phyloP scores from a whole-genome alignment of 2,797 vertebrate species.

The Gallinago nigripennis region DNA sequence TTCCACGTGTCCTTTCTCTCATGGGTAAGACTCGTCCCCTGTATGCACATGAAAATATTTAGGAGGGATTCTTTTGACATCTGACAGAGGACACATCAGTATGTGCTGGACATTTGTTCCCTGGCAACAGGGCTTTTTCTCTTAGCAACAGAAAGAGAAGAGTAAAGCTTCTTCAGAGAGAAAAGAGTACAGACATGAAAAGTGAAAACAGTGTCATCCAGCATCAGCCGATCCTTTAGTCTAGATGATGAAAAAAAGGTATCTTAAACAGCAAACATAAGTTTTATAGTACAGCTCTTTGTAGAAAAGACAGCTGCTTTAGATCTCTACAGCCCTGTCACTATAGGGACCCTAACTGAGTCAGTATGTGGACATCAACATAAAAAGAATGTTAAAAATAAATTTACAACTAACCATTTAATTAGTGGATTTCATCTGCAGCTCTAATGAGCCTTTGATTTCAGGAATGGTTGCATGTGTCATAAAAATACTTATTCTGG shows the following conservation, averaged over 20 bases:
- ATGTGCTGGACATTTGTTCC: constrained; percentile 52
- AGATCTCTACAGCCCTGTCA: background rate
- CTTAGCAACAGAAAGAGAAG: constrained; percentile 66
- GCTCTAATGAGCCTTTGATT: constrained; percentile 30
- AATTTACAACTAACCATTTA: background rate
- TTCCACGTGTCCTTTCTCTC: background rate
- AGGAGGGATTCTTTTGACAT: constrained; percentile 46
- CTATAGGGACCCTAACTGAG: background rate
- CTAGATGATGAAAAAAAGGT: background rate
- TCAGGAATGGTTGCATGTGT: background rate
- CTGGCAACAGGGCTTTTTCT: constrained; percentile 68
- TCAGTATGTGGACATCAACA: background rate
- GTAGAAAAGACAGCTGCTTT: background rate
- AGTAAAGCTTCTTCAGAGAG: constrained; percentile 47
- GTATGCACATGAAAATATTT: constrained; percentile 12
- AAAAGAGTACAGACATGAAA: constrained; percentile 35
- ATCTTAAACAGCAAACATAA: background rate
- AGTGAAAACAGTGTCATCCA: constrained; percentile 20
- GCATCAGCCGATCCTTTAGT: background rate
- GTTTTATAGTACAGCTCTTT: background rate
- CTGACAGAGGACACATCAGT: constrained; percentile 29
- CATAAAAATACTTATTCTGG: constrained; percentile 7
- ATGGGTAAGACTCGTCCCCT: background rate
- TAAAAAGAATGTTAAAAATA: background rate
- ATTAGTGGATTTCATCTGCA: background rate